Base-by-base conservation (phyloP, 53 echinoderm and acorn worm genomes). In the Patiria pectinifera region DNA sequence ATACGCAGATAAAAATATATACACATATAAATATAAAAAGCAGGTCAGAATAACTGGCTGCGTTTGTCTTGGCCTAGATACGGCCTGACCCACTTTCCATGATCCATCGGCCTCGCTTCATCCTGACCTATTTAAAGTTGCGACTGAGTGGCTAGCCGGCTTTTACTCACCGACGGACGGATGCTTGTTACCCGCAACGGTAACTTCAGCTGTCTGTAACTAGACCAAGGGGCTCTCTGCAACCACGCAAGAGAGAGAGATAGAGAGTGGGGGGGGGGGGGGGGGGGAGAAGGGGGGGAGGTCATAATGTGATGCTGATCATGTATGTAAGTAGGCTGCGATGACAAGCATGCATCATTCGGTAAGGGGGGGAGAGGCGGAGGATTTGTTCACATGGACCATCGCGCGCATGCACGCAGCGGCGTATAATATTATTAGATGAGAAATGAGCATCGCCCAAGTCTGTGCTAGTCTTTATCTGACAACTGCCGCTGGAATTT, bases 61-160 rank as follows among this genome's bases (percentile, higher is more conserved):
- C 60, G 69, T 81, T 81, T 90, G 66, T 90, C 90, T 81, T 90
- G 90, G 90, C 90, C 90, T 81, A 90, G 80, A 90, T 90, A 63
- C 46, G 45, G 5, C 6, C 90, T 90, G 90, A 90, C 90, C 90
- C 80, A 90, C 80, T 90, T 86, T 89, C 86, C 62, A n/a, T 80
- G 62, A 90, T 90, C 90, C 81, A 90, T 90, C 90, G 21, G 47
- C 76, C 87, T 62, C n/a, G 81, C 80, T 13, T 62, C 45, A 84
- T 62, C 72, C 86, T 90, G 90, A 90, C 90, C 90, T 90, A 90
- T 66, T 80, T 90, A 81, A 53, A 90, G 90, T 81, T 66, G 90
- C 81, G 80, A 69, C 82, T 62, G 81, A 81, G 80, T 80, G 81
- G 81, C 90, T 81, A 79, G 69, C 63, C 63, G 23, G 63, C 66